A percentile compares a stretch with the other conserved stretches of the same genome.
These are phyloP conservation scores for Pyrocoelia pectoralis DNA, from an alignment of 2,888 invertebrate species.

Conservation along the genomic window DNA sequence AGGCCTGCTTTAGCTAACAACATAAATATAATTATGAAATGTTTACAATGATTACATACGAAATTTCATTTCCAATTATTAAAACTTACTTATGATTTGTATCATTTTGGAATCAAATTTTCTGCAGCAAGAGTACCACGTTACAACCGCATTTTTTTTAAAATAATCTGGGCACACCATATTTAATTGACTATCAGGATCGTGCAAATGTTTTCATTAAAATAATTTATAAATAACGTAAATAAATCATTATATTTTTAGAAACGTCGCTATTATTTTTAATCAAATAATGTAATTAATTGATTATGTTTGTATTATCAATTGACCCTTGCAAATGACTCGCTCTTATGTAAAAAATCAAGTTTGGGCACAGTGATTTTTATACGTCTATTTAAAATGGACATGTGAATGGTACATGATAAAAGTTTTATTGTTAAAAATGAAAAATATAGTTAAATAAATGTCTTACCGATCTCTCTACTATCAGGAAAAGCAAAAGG, in stretches of 20 bases:
- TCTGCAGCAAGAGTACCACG: background rate
- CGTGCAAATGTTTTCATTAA: background rate
- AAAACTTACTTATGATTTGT: background rate
- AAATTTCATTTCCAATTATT: background rate
- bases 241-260: conserved; percentile 7
- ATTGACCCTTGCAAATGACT: conserved; percentile 3
- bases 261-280: background rate
- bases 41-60: background rate
- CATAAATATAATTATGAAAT: background rate
- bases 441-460: background rate
- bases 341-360: background rate
- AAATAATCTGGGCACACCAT: background rate
- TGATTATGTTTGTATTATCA: background rate
- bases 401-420: background rate
- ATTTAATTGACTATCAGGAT: background rate
- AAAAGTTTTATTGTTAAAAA: background rate
- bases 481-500: conserved; percentile 97
- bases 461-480: conserved; percentile 88
- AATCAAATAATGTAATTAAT: conserved; percentile 5
- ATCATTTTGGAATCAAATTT: background rate
- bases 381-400: background rate
- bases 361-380: background rate
- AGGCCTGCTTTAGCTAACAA: conserved; percentile 80
- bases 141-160: background rate
- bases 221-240: background rate